Evolutionary conservation across 2,888 invertebrate species (phyloP).

Genomic region (Hemithea aestivaria): DNA sequence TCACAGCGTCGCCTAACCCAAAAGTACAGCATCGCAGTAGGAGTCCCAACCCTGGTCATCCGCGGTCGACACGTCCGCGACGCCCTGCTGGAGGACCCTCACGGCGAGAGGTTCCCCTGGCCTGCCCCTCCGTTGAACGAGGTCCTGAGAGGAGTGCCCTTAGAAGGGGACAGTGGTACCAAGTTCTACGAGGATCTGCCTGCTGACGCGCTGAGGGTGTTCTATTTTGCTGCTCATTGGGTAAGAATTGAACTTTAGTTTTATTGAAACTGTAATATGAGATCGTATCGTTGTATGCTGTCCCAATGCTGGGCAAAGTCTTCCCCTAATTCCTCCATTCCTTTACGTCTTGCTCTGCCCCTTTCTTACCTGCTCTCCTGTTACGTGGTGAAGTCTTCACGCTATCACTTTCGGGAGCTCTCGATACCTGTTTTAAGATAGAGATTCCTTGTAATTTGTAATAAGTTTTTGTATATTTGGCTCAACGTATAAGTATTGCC

Average conservation of each 20-base stretch:
- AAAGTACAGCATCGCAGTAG: slow-evolving; percentile 86
- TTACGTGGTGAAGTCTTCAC: too few species aligned
- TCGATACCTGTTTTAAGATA: too few species aligned
- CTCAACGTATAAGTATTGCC: too few species aligned
- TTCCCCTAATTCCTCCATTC: too few species aligned
- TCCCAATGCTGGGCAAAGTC: too few species aligned
- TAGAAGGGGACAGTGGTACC: slow-evolving; percentile 53
- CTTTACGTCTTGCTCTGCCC: too few species aligned
- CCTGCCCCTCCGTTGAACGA: slow-evolving; percentile 83
- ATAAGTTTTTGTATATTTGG: too few species aligned
- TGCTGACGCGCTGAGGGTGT: slow-evolving; percentile 82
- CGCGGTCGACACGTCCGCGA: slow-evolving; percentile 84
- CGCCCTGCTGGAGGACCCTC: slow-evolving; percentile 83
- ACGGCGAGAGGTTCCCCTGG: slow-evolving; percentile 86
- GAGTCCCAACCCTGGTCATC: slow-evolving; percentile 87
- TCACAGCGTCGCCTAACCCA: slow-evolving; percentile 85
- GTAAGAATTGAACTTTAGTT: slow-evolving; percentile 73
- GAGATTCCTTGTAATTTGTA: too few species aligned
- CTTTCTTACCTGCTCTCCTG: too few species aligned
- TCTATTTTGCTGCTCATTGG: slow-evolving; percentile 95
- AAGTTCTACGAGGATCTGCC: slow-evolving; percentile 80
- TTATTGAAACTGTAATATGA: too few species aligned
- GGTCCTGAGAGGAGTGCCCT: slow-evolving; percentile 72
- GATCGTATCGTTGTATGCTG: too few species aligned
- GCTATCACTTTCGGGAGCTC: too few species aligned